Percentiles rank a stretch among this genome's conserved stretches.
Evolutionary conservation across 1,140 invertebrate species (phyloP).

Genomic region (Lordiphosa clarofinis): DNA sequence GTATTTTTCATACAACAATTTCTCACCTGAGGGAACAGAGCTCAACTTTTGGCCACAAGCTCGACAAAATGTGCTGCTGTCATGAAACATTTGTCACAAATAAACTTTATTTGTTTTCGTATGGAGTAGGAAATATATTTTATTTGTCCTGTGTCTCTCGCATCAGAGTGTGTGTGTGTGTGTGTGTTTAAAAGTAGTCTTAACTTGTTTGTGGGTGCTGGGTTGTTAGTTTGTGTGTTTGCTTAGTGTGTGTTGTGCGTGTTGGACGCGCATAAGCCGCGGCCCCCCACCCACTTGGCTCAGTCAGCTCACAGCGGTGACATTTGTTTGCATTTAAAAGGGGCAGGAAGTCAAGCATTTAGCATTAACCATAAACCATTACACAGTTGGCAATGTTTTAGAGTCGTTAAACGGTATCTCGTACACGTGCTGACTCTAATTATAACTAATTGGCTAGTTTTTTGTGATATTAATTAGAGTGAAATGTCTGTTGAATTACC

Average conservation of each 20-base stretch:
- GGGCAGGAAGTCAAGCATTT: slow-evolving; percentile 54
- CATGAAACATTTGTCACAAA: slow-evolving; percentile 77
- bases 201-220: slow-evolving; percentile 55
- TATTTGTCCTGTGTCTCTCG: slow-evolving; percentile 44
- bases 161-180: slow-evolving; percentile 9
- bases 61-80: slow-evolving; percentile 59
- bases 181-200: slow-evolving; percentile 60
- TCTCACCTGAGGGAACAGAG: slow-evolving; percentile 26
- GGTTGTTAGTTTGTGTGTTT: slow-evolving; percentile 23
- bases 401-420: slow-evolving; percentile 15
- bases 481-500: slow-evolving; percentile 57
- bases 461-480: slow-evolving; percentile 40
- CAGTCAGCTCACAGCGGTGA: slow-evolving; percentile 34
- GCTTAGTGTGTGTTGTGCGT: slow-evolving; percentile 44
- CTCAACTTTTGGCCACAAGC: slow-evolving; percentile 15
- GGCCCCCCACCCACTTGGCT: slow-evolving; percentile 1
- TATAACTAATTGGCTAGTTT: slow-evolving; percentile 62
- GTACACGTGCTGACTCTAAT: slow-evolving; percentile 56
- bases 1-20: slow-evolving; percentile 1
- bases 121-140: slow-evolving; percentile 43
- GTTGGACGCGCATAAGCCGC: slow-evolving; percentile 55
- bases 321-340: slow-evolving; percentile 67
- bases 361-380: slow-evolving; percentile 55
- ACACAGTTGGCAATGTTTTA: slow-evolving; percentile 36
- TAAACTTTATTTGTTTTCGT: slow-evolving; percentile 76